Conservation (phyloP, 1,140 invertebrate species). For the Zeugodacus cucurbitae region DNA sequence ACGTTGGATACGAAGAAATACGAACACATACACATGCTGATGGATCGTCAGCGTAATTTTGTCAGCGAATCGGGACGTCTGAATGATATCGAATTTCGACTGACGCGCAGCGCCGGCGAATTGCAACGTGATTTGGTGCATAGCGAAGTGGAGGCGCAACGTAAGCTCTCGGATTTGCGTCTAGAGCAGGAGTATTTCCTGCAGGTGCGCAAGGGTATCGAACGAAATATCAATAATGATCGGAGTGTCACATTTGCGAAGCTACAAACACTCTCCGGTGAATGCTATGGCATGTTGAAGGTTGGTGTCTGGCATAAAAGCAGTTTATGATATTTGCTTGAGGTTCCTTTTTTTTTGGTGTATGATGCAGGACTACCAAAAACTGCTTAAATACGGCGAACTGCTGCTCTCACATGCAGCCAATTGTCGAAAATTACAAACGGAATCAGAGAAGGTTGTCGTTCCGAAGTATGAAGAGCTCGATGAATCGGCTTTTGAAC, state of each 20-base stretch:
- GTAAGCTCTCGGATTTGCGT: conserved; percentile 52
- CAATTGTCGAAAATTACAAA: conserved; percentile 61
- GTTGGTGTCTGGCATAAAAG: conserved; percentile 44
- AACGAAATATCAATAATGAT: conserved; percentile 51
- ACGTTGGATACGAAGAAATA: conserved; percentile 58
- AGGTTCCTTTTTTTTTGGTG: too few species aligned
- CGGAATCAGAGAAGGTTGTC: conserved; percentile 58
- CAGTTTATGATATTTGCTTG: background rate
- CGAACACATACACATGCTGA: conserved; percentile 52
- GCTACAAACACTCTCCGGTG: conserved; percentile 53
- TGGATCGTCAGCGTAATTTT: conserved; percentile 55
- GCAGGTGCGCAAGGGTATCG: conserved; percentile 57
- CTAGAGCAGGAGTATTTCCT: conserved; percentile 57
- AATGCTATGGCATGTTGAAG: conserved; percentile 55
- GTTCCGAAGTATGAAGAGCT: conserved; percentile 47
- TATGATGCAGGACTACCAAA: conserved; percentile 52
- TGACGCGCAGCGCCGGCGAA: conserved; percentile 43
- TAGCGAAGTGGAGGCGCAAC: conserved; percentile 52
- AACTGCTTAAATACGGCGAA: conserved; percentile 58
- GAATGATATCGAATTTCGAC: conserved; percentile 51
- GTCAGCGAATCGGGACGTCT: conserved; percentile 52
- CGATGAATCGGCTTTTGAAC: conserved; percentile 44
- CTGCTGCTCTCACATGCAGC: conserved; percentile 56
- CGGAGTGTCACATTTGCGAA: conserved; percentile 54
- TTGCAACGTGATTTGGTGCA: conserved; percentile 52